These are phyloP conservation scores for Pseudomyrmex sp. DNA, from an alignment of 1,140 invertebrate genomes.

Conservation along the genomic window DNA sequence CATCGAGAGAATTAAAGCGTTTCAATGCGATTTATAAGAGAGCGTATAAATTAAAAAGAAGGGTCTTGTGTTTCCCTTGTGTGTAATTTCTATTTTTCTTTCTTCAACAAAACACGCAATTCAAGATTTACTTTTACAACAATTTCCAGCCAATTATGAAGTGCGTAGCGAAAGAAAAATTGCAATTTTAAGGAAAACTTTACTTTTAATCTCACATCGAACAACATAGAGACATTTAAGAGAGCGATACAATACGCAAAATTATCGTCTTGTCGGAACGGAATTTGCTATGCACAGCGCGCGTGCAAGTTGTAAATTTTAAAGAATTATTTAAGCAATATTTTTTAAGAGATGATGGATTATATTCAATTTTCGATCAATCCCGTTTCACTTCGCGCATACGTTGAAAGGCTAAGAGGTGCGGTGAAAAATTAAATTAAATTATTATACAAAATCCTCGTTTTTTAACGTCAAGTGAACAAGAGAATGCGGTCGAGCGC, in stretches of 20 bases:
- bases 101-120: conserved; percentile 17
- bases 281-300: background rate
- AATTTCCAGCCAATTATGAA: background rate
- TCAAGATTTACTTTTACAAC: conserved; percentile 19
- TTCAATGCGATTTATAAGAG: background rate
- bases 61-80: conserved; percentile 12
- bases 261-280: no score
- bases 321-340: background rate
- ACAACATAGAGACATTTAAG: background rate
- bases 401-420: background rate
- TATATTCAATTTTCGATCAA: background rate
- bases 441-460: conserved; percentile 18
- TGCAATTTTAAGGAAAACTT: background rate
- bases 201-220: background rate
- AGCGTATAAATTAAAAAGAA: conserved; percentile 8
- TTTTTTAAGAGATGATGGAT: conserved; percentile 9
- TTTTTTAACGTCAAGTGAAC: background rate
- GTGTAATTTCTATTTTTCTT: conserved; percentile 29
- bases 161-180: background rate
- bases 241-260: background rate
- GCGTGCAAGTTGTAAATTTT: background rate
- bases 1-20: conserved; percentile 27
- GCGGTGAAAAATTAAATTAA: background rate
- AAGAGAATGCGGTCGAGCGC: no score
- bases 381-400: background rate